Conservation (phyloP, 2,888 invertebrate species). For the Caenorhabditis sp. region DNA sequence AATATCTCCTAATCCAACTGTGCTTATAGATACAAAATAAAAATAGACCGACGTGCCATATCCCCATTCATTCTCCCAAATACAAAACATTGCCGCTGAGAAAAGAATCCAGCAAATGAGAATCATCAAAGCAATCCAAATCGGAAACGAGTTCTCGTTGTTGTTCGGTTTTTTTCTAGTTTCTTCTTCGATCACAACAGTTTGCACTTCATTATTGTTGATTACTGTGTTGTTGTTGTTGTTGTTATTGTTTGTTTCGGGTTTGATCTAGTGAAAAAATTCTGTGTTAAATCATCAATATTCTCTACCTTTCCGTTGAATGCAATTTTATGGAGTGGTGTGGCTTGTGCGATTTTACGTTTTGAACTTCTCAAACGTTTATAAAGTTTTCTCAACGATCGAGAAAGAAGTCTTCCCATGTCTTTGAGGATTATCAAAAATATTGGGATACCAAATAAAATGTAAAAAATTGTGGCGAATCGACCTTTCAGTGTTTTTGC, state of each 20-base stretch:
- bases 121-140: slow-evolving; percentile 65
- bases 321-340: slow-evolving; percentile 12
- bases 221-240: not conserved
- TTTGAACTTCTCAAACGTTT: slow-evolving; percentile 55
- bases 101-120: slow-evolving; percentile 66
- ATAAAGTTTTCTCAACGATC: slow-evolving; percentile 61
- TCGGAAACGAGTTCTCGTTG: slow-evolving; percentile 55
- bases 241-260: no score
- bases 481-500: slow-evolving; percentile 59
- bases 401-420: slow-evolving; percentile 61
- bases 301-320: slow-evolving; percentile 6
- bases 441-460: slow-evolving; percentile 67
- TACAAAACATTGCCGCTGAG: slow-evolving; percentile 53
- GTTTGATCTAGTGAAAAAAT: not conserved
- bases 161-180: slow-evolving; percentile 7
- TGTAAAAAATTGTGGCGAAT: slow-evolving; percentile 63
- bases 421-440: slow-evolving; percentile 59
- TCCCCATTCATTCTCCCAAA: slow-evolving; percentile 54
- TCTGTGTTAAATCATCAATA: not conserved
- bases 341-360: slow-evolving; percentile 35
- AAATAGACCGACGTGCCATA: slow-evolving; percentile 66
- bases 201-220: not conserved
- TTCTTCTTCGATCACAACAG: slow-evolving; percentile 5
- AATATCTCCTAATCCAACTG: slow-evolving; percentile 69
- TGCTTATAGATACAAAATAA: slow-evolving; percentile 69